phyloP scores from a whole-genome alignment of 64 coral and sea anemone genomes.

The Porites australiensis region DNA sequence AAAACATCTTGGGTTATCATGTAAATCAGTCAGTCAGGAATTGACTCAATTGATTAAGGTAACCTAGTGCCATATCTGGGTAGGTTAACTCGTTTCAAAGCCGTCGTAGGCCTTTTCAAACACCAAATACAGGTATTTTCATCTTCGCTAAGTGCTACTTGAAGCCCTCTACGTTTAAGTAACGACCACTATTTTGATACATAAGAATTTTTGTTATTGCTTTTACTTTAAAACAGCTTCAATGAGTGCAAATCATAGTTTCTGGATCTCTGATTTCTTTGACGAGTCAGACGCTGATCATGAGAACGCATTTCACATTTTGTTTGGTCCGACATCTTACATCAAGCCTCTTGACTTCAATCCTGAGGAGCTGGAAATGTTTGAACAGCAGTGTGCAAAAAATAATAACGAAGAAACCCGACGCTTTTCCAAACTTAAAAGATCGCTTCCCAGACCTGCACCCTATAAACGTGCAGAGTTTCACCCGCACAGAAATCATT shows the following conservation, averaged over 20 bases:
- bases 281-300: slow-evolving; percentile 43
- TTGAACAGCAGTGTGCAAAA: slow-evolving; percentile 29
- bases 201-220: neutral
- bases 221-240: neutral
- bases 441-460: no score
- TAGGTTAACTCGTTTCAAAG: no score
- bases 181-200: neutral
- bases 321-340: slow-evolving; percentile 74
- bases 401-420: no score
- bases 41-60: no score
- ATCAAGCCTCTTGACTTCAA: slow-evolving; percentile 82
- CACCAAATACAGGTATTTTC: no score
- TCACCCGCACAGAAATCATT: slow-evolving; percentile 66
- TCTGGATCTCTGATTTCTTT: slow-evolving; percentile 78
- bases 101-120: no score
- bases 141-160: no score
- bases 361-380: slow-evolving; percentile 80
- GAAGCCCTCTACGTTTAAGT: no score
- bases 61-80: no score
- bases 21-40: no score
- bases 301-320: slow-evolving; percentile 59
- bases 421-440: neutral
- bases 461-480: neutral
- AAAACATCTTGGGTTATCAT: no score
- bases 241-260: slow-evolving; percentile 36